A percentile compares a stretch with the other conserved stretches of the same genome.
phyloP scores from a whole-genome alignment of 2,888 invertebrate genomes.

The Cryptocephalus moraei region DNA sequence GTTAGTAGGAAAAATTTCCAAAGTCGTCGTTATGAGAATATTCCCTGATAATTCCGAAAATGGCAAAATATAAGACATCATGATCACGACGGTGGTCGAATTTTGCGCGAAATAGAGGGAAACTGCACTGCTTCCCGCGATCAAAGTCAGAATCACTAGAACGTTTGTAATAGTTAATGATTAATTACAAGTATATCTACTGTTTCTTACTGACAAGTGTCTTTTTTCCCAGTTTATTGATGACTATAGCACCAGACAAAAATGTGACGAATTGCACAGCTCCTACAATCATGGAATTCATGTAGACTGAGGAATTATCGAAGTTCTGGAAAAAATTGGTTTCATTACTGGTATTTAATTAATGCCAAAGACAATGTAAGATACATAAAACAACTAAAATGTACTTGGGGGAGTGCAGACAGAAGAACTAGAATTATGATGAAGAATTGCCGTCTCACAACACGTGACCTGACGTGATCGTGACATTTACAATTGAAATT shows the following conservation, averaged over 20 bases:
- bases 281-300: constrained; percentile 19
- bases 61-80: constrained; percentile 39
- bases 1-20: constrained; percentile 55
- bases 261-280: constrained; percentile 12
- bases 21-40: constrained; percentile 44
- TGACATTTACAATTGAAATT: no score
- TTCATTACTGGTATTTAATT: neutral
- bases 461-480: no score
- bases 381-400: no score
- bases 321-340: constrained; percentile 11
- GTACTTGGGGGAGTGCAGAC: no score
- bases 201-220: no score
- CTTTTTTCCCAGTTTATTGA: no score
- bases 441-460: no score
- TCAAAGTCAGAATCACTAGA: constrained; percentile 1
- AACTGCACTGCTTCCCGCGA: neutral
- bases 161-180: neutral
- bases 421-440: no score
- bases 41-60: constrained; percentile 1
- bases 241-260: neutral
- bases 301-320: constrained; percentile 18
- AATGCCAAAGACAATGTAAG: no score
- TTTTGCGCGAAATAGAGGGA: constrained; percentile 22
- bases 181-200: no score
- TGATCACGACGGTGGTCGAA: constrained; percentile 27